These are phyloP conservation scores for Epizoanthus rinbou DNA, from an alignment of 92 coral and sea anemone genomes.

Conservation along the genomic window DNA sequence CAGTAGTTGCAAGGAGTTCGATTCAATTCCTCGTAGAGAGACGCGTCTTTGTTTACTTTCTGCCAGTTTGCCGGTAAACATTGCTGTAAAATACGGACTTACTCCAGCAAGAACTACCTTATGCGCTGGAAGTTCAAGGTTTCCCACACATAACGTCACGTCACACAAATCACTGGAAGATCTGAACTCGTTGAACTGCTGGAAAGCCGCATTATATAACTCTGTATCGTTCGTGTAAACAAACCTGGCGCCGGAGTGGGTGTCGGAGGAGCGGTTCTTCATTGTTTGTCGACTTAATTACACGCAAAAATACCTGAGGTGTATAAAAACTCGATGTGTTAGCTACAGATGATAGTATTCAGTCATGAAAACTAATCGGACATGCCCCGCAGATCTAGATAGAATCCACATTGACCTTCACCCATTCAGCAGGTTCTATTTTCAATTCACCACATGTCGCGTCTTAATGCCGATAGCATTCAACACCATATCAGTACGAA, in stretches of 20 bases:
- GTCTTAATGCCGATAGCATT: too few relatives aligned
- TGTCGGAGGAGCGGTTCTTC: background rate
- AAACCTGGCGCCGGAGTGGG: background rate
- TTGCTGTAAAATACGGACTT: conserved; percentile 88
- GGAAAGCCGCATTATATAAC: conserved; percentile 52
- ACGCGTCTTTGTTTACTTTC: conserved; percentile 66
- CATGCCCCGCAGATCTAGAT: too few relatives aligned
- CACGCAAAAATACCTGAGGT: too few relatives aligned
- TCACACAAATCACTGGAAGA: conserved; percentile 76
- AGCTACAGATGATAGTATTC: too few relatives aligned
- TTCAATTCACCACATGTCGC: too few relatives aligned
- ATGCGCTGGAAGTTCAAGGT: conserved; percentile 76
- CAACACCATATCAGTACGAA: too few relatives aligned
- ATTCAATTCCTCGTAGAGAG: conserved; percentile 58
- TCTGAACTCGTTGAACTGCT: conserved; percentile 65
- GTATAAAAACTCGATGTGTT: too few relatives aligned
- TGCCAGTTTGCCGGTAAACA: conserved; percentile 75
- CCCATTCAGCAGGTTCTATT: too few relatives aligned
- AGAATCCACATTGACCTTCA: too few relatives aligned
- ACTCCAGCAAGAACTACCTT: conserved; percentile 75
- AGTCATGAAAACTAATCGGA: too few relatives aligned
- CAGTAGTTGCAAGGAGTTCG: conserved; percentile 56
- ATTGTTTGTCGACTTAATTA: background rate
- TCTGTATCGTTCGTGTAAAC: conserved; percentile 28
- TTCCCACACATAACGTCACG: conserved; percentile 68